Evolutionary conservation across 2,888 invertebrate species (phyloP).

Genomic region (Cheilosia scutellata): DNA sequence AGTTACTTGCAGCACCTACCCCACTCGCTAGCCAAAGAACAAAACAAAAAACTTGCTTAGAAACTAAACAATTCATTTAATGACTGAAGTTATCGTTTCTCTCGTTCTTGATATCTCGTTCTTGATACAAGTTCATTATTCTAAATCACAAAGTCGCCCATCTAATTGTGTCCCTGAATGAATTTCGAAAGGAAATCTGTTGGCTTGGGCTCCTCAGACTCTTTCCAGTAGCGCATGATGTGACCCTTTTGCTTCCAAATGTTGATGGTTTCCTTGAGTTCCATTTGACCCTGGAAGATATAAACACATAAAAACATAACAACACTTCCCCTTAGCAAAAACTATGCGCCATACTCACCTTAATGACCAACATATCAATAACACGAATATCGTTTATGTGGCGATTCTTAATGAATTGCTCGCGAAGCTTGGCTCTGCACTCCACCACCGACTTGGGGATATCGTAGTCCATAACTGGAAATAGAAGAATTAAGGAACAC

Average conservation of each 20-base stretch:
- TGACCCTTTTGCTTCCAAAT: conserved; percentile 96
- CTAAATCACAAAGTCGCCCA: conserved; percentile 12
- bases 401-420: conserved; percentile 91
- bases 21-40: neutral
- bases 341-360: conserved; percentile 85
- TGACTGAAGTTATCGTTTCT: conserved; percentile 4
- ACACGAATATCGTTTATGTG: conserved; percentile 93
- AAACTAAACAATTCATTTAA: conserved; percentile 37
- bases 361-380: conserved; percentile 95
- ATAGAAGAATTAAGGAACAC: neutral
- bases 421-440: conserved; percentile 89
- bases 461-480: conserved; percentile 92
- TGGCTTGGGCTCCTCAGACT: conserved; percentile 93
- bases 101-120: neutral
- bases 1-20: neutral
- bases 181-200: conserved; percentile 97
- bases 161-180: conserved; percentile 80
- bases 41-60: conserved; percentile 4
- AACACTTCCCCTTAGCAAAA: neutral
- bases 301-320: conserved; percentile 69
- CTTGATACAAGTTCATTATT: conserved; percentile 1
- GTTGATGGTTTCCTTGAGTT: conserved; percentile 93
- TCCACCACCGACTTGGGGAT: conserved; percentile 90
- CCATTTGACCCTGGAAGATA: conserved; percentile 94
- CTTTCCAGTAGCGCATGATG: conserved; percentile 94